These are phyloP conservation scores for Alviniconcha strummeri DNA, from an alignment of 2,888 invertebrate genomes.

Conservation along the genomic window DNA sequence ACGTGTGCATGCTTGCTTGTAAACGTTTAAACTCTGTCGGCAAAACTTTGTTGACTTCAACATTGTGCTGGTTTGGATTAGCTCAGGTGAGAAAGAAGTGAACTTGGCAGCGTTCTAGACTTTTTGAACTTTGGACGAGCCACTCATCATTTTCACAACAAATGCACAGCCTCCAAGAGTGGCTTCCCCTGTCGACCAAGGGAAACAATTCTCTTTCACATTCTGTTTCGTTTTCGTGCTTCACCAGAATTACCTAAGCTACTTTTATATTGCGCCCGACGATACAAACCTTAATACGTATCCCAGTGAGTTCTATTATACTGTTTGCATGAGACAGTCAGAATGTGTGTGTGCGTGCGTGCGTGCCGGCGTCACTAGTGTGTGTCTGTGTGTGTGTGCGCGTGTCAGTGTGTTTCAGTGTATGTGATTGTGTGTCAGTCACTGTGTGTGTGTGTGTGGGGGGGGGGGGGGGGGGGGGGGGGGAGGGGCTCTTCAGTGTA, in stretches of 20 bases:
- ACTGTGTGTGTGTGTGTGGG: neutral
- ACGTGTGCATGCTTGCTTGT: neutral
- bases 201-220: slow-evolving; percentile 6
- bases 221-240: neutral
- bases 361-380: neutral
- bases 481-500: neutral
- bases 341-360: neutral
- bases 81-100: too few relatives aligned
- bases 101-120: too few relatives aligned
- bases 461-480: neutral
- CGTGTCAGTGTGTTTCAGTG: neutral
- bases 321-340: too few relatives aligned
- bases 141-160: too few relatives aligned
- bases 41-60: neutral
- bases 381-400: neutral
- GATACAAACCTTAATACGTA: too few relatives aligned
- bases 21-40: neutral
- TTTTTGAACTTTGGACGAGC: too few relatives aligned
- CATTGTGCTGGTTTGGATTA: neutral
- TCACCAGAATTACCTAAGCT: too few relatives aligned
- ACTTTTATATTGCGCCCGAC: too few relatives aligned
- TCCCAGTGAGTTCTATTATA: too few relatives aligned
- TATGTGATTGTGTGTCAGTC: neutral
- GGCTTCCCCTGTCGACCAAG: neutral
- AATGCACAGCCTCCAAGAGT: neutral